Percentiles rank a stretch among this genome's conserved stretches.
Evolutionary conservation across 2,797 vertebrate species (phyloP).

Genomic region (Antennarius maculatus): DNA sequence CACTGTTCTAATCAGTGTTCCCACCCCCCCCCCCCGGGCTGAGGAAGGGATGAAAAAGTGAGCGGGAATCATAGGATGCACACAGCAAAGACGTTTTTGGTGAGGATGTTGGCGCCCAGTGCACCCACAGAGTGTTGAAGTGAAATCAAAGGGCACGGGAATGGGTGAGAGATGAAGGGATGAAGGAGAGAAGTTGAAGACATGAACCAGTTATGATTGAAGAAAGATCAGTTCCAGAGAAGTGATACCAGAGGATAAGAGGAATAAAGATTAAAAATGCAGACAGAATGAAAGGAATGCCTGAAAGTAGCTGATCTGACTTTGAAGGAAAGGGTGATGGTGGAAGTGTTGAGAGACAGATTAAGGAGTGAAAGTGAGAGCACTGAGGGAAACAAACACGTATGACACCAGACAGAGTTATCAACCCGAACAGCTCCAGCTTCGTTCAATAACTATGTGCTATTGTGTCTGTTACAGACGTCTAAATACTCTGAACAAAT

Average conservation of each 20-base stretch:
- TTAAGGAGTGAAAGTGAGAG: slow-evolving; percentile 14
- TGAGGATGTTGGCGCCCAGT: slow-evolving; percentile 16
- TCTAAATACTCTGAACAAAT: slow-evolving; percentile 96
- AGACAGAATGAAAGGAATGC: slow-evolving; percentile 6
- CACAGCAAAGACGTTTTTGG: slow-evolving; percentile 7
- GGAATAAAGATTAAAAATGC: slow-evolving; percentile 2
- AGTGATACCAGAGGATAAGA: slow-evolving; percentile 40
- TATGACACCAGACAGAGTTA: neutral
- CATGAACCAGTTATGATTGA: slow-evolving; percentile 12
- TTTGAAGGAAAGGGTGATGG: slow-evolving; percentile 11
- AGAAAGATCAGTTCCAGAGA: slow-evolving; percentile 42
- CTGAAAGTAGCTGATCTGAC: slow-evolving; percentile 25
- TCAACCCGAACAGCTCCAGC: neutral
- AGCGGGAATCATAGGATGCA: neutral
- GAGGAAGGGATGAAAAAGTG: neutral
- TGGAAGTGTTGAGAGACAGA: slow-evolving; percentile 22
- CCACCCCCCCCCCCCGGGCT: slow-evolving; percentile 7
- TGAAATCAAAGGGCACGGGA: neutral
- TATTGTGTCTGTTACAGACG: slow-evolving; percentile 86
- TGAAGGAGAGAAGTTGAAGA: slow-evolving; percentile 18
- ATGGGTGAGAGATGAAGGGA: slow-evolving; percentile 26
- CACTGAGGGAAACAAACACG: slow-evolving; percentile 3
- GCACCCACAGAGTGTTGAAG: slow-evolving; percentile 5
- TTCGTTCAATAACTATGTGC: slow-evolving; percentile 38
- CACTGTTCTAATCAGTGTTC: slow-evolving; percentile 22